Base-by-base conservation (phyloP, 2,797 vertebrate species). In the Anguilla obscura region DNA sequence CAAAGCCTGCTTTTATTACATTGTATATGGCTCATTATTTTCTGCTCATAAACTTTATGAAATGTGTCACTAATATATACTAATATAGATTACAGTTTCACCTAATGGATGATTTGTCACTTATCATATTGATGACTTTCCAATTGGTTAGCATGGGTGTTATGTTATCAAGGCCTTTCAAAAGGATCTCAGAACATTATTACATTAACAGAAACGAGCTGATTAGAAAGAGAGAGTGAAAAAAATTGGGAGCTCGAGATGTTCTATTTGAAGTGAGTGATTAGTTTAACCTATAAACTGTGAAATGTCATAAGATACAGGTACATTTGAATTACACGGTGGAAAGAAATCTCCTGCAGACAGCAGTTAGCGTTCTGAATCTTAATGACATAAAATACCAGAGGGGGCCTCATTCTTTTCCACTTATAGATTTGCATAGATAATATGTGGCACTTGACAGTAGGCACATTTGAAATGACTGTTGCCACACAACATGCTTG, bases 301-400 rank as follows among this genome's bases (percentile, higher is more conserved):
- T 66, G 45, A 87, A 16, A 56, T 80, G 36, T 88, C 63, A 85
- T 33, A 85, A 50, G 50, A 85, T 56, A 33, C 10, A 45, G 30
- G 40, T 50, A 82, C 79, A 50, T 50, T 30, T 27, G 40, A 52
- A 30, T 87, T 24, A 66, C 12, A 83, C 71, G 74, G 63, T 30
- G 63, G 82, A 88, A 30, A 88, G 16, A 30, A 40, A 79, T 27
- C 63, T n/a, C 27, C 63, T 10, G 8, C 24, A 27, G 63, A 69
- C 63, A 69, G 24, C 63, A 69, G 24, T 69, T 7, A 69, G 63
- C 7, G n/a, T 89, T 92, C 93, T 87, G 93, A 94, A 92, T 91
- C 92, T 92, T 94, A 95, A 96, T 95, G 93, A 94, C 93, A 93
- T 89, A 91, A 91, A 89, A 92, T 90, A 94, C 90, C 48, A 63